A percentile compares a stretch with the other conserved stretches of the same genome.
These are phyloP conservation scores for Luidia sarsii DNA, from an alignment of 53 echinoderm and acorn worm species.

Conservation along the genomic window DNA sequence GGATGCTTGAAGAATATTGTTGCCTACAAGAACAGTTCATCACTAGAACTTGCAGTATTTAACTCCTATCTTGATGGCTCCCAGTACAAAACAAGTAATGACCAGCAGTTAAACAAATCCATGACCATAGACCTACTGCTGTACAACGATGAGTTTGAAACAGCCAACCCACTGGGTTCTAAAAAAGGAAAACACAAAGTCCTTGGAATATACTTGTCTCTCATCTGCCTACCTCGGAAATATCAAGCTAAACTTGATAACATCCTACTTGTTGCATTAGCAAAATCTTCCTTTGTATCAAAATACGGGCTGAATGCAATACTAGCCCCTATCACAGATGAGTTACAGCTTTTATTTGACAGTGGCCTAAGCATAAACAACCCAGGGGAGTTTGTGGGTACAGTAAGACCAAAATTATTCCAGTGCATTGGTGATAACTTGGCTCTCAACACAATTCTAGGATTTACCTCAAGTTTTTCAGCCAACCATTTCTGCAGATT, in stretches of 20 bases:
- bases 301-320: constrained; percentile 12
- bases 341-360: neutral
- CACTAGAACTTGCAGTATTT: constrained; percentile 19
- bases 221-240: neutral
- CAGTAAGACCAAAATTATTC: constrained; percentile 15
- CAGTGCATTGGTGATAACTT: constrained; percentile 50
- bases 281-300: neutral
- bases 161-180: constrained; percentile 16
- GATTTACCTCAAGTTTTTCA: constrained; percentile 20
- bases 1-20: constrained; percentile 44
- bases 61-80: constrained; percentile 46
- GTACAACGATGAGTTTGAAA: constrained; percentile 20
- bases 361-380: neutral
- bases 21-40: neutral
- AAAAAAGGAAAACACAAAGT: constrained; percentile 29
- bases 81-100: constrained; percentile 19
- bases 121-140: neutral
- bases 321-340: neutral
- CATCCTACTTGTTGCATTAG: constrained; percentile 19
- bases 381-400: constrained; percentile 17
- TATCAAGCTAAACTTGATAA: constrained; percentile 1
- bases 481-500: constrained; percentile 30
- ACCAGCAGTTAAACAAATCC: neutral
- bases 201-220: neutral
- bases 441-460: constrained; percentile 6